A percentile compares a stretch with the other conserved stretches of the same genome.
phyloP scores from a whole-genome alignment of 2,113 vertebrate species.

The Tragelaphus imberbis region DNA sequence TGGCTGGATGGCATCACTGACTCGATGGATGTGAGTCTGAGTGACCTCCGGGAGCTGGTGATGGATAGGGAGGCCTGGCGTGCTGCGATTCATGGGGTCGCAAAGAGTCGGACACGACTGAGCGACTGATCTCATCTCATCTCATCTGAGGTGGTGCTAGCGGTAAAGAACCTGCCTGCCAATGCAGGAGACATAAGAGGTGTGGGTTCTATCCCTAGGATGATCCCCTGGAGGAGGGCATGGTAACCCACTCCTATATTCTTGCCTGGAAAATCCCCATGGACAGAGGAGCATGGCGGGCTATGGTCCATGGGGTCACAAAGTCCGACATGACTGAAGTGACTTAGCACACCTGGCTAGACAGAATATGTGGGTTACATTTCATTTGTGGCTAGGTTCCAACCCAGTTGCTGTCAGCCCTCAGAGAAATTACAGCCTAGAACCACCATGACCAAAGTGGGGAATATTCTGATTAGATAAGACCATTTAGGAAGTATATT shows the following conservation, averaged over 20 bases:
- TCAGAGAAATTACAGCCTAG: not conserved
- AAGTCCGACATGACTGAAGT: not conserved
- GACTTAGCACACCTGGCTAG: not conserved
- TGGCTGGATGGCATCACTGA: too few species aligned
- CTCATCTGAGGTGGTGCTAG: not conserved
- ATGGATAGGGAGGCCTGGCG: too few species aligned
- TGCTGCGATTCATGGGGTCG: too few species aligned
- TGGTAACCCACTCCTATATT: not conserved
- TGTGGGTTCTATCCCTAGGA: not conserved
- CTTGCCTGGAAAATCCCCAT: not conserved
- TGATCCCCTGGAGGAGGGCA: not conserved
- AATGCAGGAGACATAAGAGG: not conserved
- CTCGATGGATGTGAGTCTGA: too few species aligned
- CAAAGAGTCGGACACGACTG: too few species aligned
- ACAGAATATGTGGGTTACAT: not conserved
- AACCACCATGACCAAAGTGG: not conserved
- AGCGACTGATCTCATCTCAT: too few species aligned
- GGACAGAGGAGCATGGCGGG: not conserved
- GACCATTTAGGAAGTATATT: not conserved
- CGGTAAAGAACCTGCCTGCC: not conserved
- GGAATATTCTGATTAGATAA: not conserved
- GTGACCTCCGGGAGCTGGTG: too few species aligned
- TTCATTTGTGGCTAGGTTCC: not conserved
- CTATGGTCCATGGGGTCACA: not conserved
- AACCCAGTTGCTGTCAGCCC: not conserved